Base-by-base conservation (phyloP, 2,797 vertebrate genomes). In the Potorous gilbertii region DNA sequence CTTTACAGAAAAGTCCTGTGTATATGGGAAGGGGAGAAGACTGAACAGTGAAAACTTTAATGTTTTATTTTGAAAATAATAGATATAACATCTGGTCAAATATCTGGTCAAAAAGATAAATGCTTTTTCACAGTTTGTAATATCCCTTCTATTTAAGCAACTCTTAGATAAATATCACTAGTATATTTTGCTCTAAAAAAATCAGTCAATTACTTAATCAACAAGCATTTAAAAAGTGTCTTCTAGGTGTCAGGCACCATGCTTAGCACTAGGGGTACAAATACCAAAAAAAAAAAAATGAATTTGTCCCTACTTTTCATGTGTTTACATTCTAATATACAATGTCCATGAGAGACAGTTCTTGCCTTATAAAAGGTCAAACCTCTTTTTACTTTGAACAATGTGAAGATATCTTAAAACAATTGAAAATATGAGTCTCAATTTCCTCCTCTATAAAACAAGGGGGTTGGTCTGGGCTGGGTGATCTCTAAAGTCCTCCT, bases 361-460 rank as follows among this genome's bases (percentile, higher is more conserved):
- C 74, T 46, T 56, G 54, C 16, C 40, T 94, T 40, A 92, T 94
- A 59, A 92, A 94, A 92, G 87, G 91, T 92, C 52, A 92, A 93
- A 29, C 50, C 59, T 93, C 50, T 94, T 31, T 91, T 94, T 94
- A 92, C 54, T 94, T 97, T 96, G 93, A 96, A 89, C 27, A 93
- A 90, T 92, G 92, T 50, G 92, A 96, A 95, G 5, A 94, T 93
- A 92, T 97, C 55, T 89, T 95, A 94, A 93, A 98, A 96, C 28
- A 97, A 94, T 92, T 90, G 24, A 94, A 56, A 46, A 40, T 18
- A 14, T 46, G 74, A 81, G 40, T 11, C 74, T 46, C 74, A 81
- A 9, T 24, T 46, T 46, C 74, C 40, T 87, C 40, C 27, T 50
- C 21, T 46, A 27, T 27, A 87, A 87, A 50, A 87, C 50, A 40